A percentile compares a stretch with the other conserved stretches of the same genome.
Evolutionary conservation across 1,140 invertebrate species (phyloP).

Genomic region (Metaphire vulgaris): DNA sequence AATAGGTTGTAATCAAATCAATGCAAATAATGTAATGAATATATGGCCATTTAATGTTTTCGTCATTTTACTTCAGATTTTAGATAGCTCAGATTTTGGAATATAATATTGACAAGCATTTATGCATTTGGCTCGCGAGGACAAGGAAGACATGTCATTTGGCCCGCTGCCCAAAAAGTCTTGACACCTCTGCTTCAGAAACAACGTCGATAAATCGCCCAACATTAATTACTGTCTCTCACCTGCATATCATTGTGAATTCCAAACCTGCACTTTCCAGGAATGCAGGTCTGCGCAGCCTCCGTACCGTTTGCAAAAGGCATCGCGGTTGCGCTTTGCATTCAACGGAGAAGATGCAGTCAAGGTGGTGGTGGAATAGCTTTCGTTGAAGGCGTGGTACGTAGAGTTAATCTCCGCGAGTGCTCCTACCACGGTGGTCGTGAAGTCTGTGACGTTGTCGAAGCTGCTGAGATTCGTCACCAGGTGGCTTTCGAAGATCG

Average conservation of each 20-base stretch:
- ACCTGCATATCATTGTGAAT: slow-evolving; percentile 72
- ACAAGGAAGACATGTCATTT: too few species aligned
- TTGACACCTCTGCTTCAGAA: too few species aligned
- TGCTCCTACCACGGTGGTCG: not conserved
- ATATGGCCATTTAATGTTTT: too few species aligned
- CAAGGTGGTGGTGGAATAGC: not conserved
- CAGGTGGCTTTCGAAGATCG: slow-evolving; percentile 43
- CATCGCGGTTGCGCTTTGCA: not conserved
- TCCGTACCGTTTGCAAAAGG: slow-evolving; percentile 26
- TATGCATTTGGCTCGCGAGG: too few species aligned
- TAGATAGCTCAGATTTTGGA: too few species aligned
- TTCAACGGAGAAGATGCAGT: not conserved
- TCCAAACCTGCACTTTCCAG: slow-evolving; percentile 61
- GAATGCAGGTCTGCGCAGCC: not conserved
- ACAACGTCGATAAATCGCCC: too few species aligned
- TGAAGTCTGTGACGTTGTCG: slow-evolving; percentile 1
- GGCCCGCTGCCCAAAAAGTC: too few species aligned
- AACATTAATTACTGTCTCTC: too few species aligned
- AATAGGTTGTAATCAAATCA: too few species aligned
- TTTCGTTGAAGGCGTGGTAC: not conserved
- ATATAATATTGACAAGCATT: too few species aligned
- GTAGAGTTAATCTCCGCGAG: not conserved
- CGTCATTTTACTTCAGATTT: too few species aligned
- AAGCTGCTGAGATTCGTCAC: not conserved
- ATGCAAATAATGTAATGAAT: too few species aligned